Base-by-base conservation (phyloP, 2,797 vertebrate species). In the Acanthurus tractus region DNA sequence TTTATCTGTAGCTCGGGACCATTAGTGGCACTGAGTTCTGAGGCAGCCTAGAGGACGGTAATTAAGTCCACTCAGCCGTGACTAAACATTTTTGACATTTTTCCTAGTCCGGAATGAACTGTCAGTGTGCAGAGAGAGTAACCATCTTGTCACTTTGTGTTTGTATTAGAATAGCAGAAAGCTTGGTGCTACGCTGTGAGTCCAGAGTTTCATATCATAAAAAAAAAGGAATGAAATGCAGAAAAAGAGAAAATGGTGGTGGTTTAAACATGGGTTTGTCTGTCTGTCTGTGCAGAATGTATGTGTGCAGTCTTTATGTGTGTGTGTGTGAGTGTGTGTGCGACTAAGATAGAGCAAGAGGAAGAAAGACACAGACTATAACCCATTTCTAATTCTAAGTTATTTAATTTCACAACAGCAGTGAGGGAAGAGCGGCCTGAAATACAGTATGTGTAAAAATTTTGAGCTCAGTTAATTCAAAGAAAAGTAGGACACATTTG, bases 51-150 rank as follows among this genome's bases (percentile, higher is more conserved):
- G 96, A 96, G 91, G 96, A 95, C 94, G 92, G 96, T 98, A 98
- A 99, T 99, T 98, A 99, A 99, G 96, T 98, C 96, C 96, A 96
- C 94, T 95, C 96, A 96, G 96, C 96, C 96, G 96, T 97, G 97
- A 97, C 97, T 99, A 98, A 99, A 97, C 95, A 97, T 97, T 98
- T 97, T 96, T 98, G 97, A 99, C 97, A 96, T 98, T 97, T 97
- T 96, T 97, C 96, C 96, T 96, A 95, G 95, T 97, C 96, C 95
- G 96, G 96, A 97, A 97, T 97, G 96, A 97, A 97, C 96, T 97
- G 97, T 97, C 97, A 97, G 95, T 95, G 96, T 91, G 90, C 95
- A 96, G 94, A 96, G 95, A 96, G 95, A 96, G 96, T 95, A 97
- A 96, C 95, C 96, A 94, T 96, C 96, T 95, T 97, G 97, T 97